These are phyloP conservation scores for Melitaea athalia DNA, from an alignment of 2,888 invertebrate genomes.

Conservation along the genomic window DNA sequence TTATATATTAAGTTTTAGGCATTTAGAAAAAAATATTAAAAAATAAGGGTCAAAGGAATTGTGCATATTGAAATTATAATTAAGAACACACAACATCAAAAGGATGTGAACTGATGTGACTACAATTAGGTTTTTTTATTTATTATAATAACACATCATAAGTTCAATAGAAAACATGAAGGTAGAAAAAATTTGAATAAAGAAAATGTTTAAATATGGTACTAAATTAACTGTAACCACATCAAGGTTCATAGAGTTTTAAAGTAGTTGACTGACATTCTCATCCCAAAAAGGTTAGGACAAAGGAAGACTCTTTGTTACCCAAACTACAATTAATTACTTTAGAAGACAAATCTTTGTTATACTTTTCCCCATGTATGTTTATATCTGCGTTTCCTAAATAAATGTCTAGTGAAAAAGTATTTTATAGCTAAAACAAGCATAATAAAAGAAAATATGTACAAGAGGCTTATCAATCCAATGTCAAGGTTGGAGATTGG, in stretches of 20 bases:
- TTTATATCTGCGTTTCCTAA: conserved; percentile 88
- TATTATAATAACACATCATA: neutral
- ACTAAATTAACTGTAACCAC: neutral
- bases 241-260: neutral
- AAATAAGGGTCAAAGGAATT: too few species aligned
- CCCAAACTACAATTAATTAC: neutral
- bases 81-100: neutral
- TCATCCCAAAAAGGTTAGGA: neutral
- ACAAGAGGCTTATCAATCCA: conserved; percentile 89
- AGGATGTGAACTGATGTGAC: neutral
- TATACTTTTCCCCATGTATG: conserved; percentile 89
- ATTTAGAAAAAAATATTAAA: too few species aligned
- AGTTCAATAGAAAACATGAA: neutral
- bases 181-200: too few species aligned
- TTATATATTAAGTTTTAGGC: too few species aligned
- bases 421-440: conserved; percentile 89
- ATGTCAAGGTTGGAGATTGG: conserved; percentile 87
- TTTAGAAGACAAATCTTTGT: conserved; percentile 39
- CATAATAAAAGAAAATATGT: conserved; percentile 88
- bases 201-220: too few species aligned
- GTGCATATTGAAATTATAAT: too few species aligned
- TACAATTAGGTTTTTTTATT: neutral
- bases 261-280: neutral
- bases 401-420: conserved; percentile 86
- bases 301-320: neutral